These are phyloP conservation scores for Orbicella faveolata DNA, from an alignment of 64 coral and sea anemone genomes.

Conservation along the genomic window DNA sequence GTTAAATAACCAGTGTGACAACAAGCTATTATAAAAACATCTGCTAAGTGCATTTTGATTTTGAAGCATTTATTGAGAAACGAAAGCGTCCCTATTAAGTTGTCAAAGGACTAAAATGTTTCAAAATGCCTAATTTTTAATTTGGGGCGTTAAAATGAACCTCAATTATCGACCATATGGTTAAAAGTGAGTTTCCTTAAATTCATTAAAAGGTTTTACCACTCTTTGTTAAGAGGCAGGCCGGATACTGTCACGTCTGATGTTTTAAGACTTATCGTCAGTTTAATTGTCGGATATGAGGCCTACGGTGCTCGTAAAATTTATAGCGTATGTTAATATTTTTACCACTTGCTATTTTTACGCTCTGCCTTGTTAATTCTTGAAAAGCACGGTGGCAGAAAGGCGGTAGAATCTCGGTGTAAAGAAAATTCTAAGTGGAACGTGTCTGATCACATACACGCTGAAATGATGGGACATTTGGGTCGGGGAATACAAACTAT, in stretches of 20 bases:
- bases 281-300: too few relatives aligned
- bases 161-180: slow-evolving; percentile 4
- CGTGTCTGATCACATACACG: too few relatives aligned
- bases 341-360: too few relatives aligned
- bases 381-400: too few relatives aligned
- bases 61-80: background rate
- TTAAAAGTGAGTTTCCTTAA: background rate
- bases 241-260: background rate
- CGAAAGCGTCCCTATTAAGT: background rate
- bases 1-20: background rate
- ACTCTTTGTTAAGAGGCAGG: background rate
- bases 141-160: background rate
- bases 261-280: too few relatives aligned
- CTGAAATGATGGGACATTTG: too few relatives aligned
- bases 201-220: slow-evolving; percentile 2
- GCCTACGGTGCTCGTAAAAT: too few relatives aligned
- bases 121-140: background rate
- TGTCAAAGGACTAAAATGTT: background rate
- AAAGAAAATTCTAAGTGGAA: too few relatives aligned
- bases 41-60: slow-evolving; percentile 18
- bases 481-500: too few relatives aligned
- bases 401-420: too few relatives aligned
- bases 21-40: slow-evolving; percentile 10
- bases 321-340: too few relatives aligned
- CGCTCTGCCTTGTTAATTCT: too few relatives aligned